A percentile compares a stretch with the other conserved stretches of the same genome.
phyloP scores from a whole-genome alignment of 2,888 invertebrate genomes.

The Hylaea fasciaria region DNA sequence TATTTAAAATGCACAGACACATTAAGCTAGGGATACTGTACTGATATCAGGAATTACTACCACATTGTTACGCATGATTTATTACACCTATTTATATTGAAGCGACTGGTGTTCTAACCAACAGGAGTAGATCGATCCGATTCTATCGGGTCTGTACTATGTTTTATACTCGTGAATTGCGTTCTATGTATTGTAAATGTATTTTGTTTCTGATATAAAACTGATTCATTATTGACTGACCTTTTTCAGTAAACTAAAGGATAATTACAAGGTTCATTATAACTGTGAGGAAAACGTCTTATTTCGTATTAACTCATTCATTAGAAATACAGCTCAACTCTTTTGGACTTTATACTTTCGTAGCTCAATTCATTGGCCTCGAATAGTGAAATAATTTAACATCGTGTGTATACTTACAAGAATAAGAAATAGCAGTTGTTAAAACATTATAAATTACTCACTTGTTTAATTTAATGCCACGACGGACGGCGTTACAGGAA shows the following conservation, averaged over 20 bases:
- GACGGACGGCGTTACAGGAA: slow-evolving; percentile 76
- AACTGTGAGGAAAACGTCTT: too few species aligned
- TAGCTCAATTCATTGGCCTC: too few species aligned
- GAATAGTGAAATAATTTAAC: background rate
- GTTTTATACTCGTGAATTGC: slow-evolving; percentile 1
- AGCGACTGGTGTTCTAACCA: slow-evolving; percentile 13
- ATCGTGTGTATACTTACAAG: background rate
- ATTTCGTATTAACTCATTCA: too few species aligned
- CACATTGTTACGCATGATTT: slow-evolving; percentile 50
- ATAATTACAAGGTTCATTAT: too few species aligned
- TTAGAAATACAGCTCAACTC: too few species aligned
- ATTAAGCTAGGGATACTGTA: slow-evolving; percentile 48
- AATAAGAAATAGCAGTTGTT: slow-evolving; percentile 14
- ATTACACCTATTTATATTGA: slow-evolving; percentile 33
- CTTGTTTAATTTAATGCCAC: slow-evolving; percentile 73
- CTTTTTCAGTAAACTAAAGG: background rate
- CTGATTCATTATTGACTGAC: background rate
- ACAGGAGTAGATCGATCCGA: slow-evolving; percentile 11
- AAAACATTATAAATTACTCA: slow-evolving; percentile 52
- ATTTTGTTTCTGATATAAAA: background rate
- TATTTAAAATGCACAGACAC: slow-evolving; percentile 48
- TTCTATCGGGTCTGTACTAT: slow-evolving; percentile 2
- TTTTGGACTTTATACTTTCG: too few species aligned
- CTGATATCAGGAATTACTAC: slow-evolving; percentile 54
- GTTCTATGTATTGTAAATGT: background rate